Evolutionary conservation across 2,113 vertebrate genomes (phyloP).

Genomic region (Etheostoma spectabile): DNA sequence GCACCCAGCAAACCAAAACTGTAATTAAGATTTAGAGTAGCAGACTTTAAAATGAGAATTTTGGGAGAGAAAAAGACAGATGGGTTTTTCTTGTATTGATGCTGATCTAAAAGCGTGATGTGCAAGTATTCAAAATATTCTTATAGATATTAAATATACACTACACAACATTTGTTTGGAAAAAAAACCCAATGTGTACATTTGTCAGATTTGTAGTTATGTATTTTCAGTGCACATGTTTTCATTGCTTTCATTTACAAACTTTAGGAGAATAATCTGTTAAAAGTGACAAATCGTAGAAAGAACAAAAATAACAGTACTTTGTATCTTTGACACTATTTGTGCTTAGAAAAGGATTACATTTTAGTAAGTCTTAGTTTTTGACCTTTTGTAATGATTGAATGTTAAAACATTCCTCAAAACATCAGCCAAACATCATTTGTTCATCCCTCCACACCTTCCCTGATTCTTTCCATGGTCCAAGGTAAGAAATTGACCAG

Average conservation of each 20-base stretch:
- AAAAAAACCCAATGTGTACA: too few relatives aligned
- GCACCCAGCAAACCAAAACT: conserved; percentile 4
- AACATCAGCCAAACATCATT: conserved; percentile 2
- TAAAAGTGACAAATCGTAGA: background rate
- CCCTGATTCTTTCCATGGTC: conserved; percentile 13
- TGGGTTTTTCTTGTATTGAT: too few relatives aligned
- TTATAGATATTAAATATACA: conserved; percentile 2
- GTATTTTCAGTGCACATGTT: too few relatives aligned
- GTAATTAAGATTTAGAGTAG: background rate
- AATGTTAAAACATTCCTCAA: background rate
- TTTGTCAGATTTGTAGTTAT: too few relatives aligned
- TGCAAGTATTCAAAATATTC: background rate
- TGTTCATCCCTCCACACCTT: conserved; percentile 37
- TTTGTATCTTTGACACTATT: conserved; percentile 3
- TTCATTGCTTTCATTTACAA: background rate
- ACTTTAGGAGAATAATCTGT: background rate
- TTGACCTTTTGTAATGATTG: conserved; percentile 3
- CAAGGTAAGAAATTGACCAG: conserved; percentile 26
- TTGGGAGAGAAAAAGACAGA: background rate
- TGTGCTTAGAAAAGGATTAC: background rate
- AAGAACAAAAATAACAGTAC: too few relatives aligned
- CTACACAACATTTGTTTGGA: conserved; percentile 13
- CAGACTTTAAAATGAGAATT: conserved; percentile 15
- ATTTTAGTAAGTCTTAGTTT: background rate
- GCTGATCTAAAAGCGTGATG: too few relatives aligned